Evolutionary conservation across 2,888 invertebrate species (phyloP).

Genomic region (Emmelina monodactyla): DNA sequence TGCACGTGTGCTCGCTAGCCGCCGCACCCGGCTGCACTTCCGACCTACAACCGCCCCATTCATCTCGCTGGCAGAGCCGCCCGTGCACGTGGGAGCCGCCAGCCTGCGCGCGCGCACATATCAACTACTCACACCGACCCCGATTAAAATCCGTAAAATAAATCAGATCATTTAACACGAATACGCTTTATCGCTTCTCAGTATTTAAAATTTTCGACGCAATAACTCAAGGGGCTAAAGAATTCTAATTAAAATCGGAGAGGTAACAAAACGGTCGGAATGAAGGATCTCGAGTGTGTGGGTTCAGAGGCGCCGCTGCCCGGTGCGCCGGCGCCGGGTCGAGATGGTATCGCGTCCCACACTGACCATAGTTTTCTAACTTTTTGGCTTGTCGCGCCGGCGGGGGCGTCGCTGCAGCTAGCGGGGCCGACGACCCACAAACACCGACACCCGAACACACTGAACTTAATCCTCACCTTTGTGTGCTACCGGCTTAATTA

Average conservation of each 20-base stretch:
- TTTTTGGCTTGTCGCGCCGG: constrained; percentile 51
- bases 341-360: constrained; percentile 40
- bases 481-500: constrained; percentile 61
- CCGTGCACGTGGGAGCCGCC: constrained; percentile 23
- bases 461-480: constrained; percentile 46
- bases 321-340: constrained; percentile 27
- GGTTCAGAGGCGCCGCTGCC: neutral
- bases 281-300: constrained; percentile 25
- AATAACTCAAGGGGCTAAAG: constrained; percentile 52
- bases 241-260: constrained; percentile 49
- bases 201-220: constrained; percentile 31
- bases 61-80: constrained; percentile 53
- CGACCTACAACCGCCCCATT: constrained; percentile 60
- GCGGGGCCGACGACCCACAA: constrained; percentile 54
- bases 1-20: constrained; percentile 40
- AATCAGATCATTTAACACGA: constrained; percentile 33
- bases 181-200: constrained; percentile 44
- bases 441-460: constrained; percentile 59
- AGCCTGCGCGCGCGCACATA: constrained; percentile 22
- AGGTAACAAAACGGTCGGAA: constrained; percentile 36
- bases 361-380: constrained; percentile 53
- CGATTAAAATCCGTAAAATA: constrained; percentile 36
- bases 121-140: constrained; percentile 22
- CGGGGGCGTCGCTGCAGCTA: constrained; percentile 58
- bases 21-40: constrained; percentile 51